phyloP scores from a whole-genome alignment of 2,888 invertebrate genomes.

The Heliconius erato region DNA sequence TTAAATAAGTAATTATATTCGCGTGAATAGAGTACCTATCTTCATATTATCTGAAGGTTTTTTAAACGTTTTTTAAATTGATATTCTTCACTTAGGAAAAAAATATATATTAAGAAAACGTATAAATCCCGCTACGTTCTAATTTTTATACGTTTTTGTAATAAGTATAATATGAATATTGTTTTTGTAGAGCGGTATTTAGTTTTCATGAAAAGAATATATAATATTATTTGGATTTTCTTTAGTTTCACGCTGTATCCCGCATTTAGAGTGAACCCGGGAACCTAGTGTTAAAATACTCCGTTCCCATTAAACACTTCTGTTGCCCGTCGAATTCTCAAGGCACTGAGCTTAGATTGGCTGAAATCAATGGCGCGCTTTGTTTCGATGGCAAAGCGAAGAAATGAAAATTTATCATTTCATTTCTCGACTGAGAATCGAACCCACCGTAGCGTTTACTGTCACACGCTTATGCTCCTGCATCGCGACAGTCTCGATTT shows the following conservation, averaged over 20 bases:
- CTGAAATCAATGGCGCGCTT: not conserved
- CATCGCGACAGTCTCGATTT: not conserved
- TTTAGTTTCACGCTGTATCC: too few species aligned
- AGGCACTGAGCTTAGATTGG: not conserved
- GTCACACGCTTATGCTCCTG: too few species aligned
- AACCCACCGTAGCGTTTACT: not conserved
- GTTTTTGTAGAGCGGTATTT: not conserved
- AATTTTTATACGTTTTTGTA: too few species aligned
- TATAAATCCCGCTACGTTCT: too few species aligned
- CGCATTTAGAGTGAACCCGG: not conserved
- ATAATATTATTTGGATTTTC: too few species aligned
- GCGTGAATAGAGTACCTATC: conserved; percentile 18
- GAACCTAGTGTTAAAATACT: not conserved
- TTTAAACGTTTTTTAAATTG: too few species aligned
- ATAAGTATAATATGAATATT: too few species aligned
- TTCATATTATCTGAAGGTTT: too few species aligned
- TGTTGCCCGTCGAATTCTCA: not conserved
- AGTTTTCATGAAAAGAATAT: not conserved
- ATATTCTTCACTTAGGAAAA: too few species aligned
- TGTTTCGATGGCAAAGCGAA: not conserved
- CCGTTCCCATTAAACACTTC: not conserved
- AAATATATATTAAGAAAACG: too few species aligned
- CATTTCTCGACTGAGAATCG: not conserved
- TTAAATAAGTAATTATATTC: conserved; percentile 20
- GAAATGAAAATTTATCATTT: not conserved